These are phyloP conservation scores for Papilio dardanus DNA, from an alignment of 1,140 invertebrate species.

Conservation along the genomic window DNA sequence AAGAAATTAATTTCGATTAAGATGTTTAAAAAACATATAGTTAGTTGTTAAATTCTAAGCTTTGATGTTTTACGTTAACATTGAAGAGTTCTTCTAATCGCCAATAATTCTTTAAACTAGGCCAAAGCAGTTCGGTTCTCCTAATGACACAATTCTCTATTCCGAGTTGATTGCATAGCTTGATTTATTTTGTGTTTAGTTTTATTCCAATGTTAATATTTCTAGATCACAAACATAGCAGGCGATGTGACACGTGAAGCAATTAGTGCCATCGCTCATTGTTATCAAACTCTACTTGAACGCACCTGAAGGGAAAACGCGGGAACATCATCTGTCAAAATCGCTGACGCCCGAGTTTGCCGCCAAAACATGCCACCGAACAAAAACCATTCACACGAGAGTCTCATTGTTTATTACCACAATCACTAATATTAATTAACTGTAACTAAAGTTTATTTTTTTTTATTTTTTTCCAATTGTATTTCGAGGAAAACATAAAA, in stretches of 20 bases:
- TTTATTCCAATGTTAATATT: not conserved
- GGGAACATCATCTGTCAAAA: conserved; percentile 76
- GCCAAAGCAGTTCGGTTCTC: conserved; percentile 59
- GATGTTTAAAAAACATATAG: conserved; percentile 25
- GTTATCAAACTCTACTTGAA: conserved; percentile 65
- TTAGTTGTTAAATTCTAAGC: conserved; percentile 27
- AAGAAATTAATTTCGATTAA: not conserved
- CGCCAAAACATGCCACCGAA: conserved; percentile 69
- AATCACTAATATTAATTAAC: conserved; percentile 45
- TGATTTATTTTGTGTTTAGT: conserved; percentile 44
- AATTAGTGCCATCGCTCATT: conserved; percentile 60
- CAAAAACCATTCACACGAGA: conserved; percentile 59
- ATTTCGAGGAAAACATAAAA: conserved; percentile 39
- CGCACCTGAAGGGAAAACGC: conserved; percentile 76
- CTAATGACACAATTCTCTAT: conserved; percentile 57
- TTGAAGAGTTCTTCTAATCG: conserved; percentile 46
- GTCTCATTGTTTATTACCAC: conserved; percentile 67
- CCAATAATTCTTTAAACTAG: conserved; percentile 60
- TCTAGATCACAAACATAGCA: conserved; percentile 16
- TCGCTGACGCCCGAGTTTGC: conserved; percentile 62
- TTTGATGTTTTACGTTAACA: conserved; percentile 57
- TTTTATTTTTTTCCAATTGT: conserved; percentile 43
- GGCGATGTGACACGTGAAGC: conserved; percentile 34
- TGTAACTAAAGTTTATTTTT: conserved; percentile 20
- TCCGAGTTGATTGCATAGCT: conserved; percentile 40